Evolutionary conservation across 2,113 vertebrate genomes (phyloP).

Genomic region (Oncorhynchus nerka): DNA sequence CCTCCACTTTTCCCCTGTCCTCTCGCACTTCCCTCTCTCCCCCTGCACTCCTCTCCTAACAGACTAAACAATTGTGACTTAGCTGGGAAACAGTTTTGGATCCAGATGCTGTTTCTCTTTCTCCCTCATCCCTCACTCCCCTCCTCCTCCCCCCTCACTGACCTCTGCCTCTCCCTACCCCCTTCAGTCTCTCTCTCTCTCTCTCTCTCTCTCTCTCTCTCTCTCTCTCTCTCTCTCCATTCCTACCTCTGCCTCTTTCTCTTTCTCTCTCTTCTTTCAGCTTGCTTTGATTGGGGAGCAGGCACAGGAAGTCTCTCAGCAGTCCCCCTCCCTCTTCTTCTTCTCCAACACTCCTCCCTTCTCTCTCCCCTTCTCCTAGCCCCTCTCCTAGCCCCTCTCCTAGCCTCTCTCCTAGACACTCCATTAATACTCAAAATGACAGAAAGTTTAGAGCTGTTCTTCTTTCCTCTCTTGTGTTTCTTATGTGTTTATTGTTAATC

Average conservation of each 20-base stretch:
- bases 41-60: slow-evolving; percentile 67
- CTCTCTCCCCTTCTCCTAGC: slow-evolving; percentile 17
- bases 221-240: slow-evolving; percentile 21
- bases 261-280: neutral
- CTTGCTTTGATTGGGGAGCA: too few species aligned
- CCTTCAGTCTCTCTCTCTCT: slow-evolving; percentile 19
- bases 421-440: slow-evolving; percentile 71
- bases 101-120: slow-evolving; percentile 89
- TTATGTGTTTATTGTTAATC: slow-evolving; percentile 72
- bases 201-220: neutral
- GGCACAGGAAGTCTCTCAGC: too few species aligned
- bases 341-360: slow-evolving; percentile 32
- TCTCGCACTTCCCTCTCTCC: slow-evolving; percentile 18
- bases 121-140: slow-evolving; percentile 52
- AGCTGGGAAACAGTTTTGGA: slow-evolving; percentile 89
- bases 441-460: slow-evolving; percentile 48
- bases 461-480: slow-evolving; percentile 44
- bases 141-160: slow-evolving; percentile 23
- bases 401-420: neutral
- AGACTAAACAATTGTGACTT: slow-evolving; percentile 99
- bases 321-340: slow-evolving; percentile 11
- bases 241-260: slow-evolving; percentile 36
- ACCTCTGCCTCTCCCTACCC: neutral
- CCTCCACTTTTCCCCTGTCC: slow-evolving; percentile 22
- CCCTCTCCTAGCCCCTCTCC: neutral